Percentiles rank a stretch among this genome's conserved stretches.
Evolutionary conservation across 2,888 invertebrate genomes (phyloP).

Genomic region (Andrena trimmerana): DNA sequence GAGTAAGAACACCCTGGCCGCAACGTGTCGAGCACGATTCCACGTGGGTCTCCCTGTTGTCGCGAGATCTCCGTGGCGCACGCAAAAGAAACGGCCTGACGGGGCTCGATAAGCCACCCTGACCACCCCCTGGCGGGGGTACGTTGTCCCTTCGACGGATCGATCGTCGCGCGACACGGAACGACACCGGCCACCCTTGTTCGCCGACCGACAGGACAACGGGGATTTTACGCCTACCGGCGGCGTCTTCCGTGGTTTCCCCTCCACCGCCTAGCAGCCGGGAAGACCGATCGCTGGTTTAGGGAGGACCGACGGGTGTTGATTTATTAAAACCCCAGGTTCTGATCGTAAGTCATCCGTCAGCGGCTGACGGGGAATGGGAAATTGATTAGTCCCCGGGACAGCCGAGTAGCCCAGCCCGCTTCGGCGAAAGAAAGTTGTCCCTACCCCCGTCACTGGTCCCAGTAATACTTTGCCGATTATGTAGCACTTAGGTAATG

Average conservation of each 20-base stretch:
- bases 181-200: constrained; percentile 35
- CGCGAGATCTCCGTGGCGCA: constrained; percentile 30
- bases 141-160: constrained; percentile 44
- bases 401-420: neutral
- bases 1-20: neutral
- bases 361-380: constrained; percentile 66
- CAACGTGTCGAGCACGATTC: constrained; percentile 31
- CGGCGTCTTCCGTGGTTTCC: constrained; percentile 41
- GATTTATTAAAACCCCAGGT: constrained; percentile 70
- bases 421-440: constrained; percentile 27
- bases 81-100: constrained; percentile 42
- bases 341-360: constrained; percentile 70
- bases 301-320: constrained; percentile 62
- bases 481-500: constrained; percentile 63
- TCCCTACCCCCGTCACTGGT: constrained; percentile 5
- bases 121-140: neutral
- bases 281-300: constrained; percentile 64
- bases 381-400: constrained; percentile 69
- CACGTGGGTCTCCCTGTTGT: constrained; percentile 25
- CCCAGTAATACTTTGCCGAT: constrained; percentile 40
- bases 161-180: constrained; percentile 44
- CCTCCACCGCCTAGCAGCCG: neutral
- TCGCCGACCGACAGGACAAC: constrained; percentile 36
- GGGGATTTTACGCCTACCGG: constrained; percentile 45
- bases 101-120: constrained; percentile 36